Conservation (phyloP, 2,113 vertebrate species). For the Rhabdornis inornatus region DNA sequence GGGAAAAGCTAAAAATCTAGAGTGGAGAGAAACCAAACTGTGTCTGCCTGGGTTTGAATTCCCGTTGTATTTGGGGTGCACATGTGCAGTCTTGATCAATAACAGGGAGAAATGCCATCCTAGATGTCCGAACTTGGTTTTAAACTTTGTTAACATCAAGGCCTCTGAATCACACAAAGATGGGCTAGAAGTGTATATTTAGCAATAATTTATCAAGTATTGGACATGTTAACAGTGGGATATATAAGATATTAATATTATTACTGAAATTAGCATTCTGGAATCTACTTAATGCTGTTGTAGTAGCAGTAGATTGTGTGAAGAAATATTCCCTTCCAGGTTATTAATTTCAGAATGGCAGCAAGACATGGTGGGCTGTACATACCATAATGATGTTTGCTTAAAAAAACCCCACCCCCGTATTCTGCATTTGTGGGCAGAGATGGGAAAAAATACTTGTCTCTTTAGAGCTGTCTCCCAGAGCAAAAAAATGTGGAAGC, state of each 20-base stretch:
- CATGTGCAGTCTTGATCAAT: neutral
- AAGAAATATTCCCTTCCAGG: neutral
- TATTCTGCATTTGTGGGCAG: neutral
- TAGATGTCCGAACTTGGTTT: neutral
- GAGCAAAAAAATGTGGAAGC: constrained; percentile 40
- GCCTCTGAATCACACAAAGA: neutral
- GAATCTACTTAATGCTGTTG: neutral
- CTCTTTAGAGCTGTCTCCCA: constrained; percentile 38
- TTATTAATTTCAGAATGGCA: neutral
- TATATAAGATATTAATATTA: neutral
- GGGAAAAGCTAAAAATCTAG: neutral
- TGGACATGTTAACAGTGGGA: neutral
- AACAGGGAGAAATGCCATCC: neutral
- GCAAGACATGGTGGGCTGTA: neutral
- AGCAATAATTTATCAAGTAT: neutral
- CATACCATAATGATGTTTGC: neutral
- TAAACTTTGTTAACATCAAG: neutral
- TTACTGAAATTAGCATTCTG: neutral
- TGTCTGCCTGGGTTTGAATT: neutral
- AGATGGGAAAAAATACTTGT: neutral
- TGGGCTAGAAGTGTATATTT: neutral
- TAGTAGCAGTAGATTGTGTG: neutral
- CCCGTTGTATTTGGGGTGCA: neutral
- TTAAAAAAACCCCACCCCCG: neutral
- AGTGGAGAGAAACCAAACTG: neutral